Conservation (phyloP, 2,888 invertebrate species). For the Microchrysa polita region DNA sequence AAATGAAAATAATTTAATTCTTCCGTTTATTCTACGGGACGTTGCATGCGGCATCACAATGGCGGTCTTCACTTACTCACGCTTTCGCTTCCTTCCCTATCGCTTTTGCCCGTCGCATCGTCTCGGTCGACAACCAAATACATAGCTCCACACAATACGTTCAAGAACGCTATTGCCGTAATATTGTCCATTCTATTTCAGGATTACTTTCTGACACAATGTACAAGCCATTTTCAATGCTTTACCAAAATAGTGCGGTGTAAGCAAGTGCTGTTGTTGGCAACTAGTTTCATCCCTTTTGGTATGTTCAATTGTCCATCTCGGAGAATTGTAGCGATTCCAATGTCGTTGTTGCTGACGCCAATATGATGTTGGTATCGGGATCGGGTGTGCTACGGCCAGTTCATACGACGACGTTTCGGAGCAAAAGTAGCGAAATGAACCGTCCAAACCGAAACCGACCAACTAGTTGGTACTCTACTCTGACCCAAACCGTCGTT, state of each 20-base stretch:
- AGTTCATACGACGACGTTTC: background rate
- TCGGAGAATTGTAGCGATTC: conserved; percentile 10
- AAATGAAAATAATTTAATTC: conserved; percentile 40
- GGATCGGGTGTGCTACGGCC: background rate
- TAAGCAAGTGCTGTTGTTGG: conserved; percentile 43
- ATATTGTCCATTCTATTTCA: conserved; percentile 28
- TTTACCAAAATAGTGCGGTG: conserved; percentile 44
- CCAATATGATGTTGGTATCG: conserved; percentile 34
- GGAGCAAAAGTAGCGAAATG: conserved; percentile 22
- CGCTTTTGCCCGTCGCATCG: too few species aligned
- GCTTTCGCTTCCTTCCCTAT: background rate
- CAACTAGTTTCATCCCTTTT: conserved; percentile 42
- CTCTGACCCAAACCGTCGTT: conserved; percentile 15
- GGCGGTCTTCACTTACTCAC: background rate
- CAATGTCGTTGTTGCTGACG: conserved; percentile 33
- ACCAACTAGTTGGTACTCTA: too few species aligned
- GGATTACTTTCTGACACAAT: conserved; percentile 36
- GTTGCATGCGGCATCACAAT: background rate
- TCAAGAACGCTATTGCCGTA: conserved; percentile 13
- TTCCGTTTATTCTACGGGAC: conserved; percentile 7
- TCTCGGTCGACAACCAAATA: conserved; percentile 27
- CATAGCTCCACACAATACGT: background rate
- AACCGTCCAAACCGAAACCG: too few species aligned
- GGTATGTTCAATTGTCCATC: conserved; percentile 42
- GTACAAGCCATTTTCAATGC: conserved; percentile 41